phyloP scores from a whole-genome alignment of 2,888 invertebrate genomes.

The Chymomyza fuscimana region DNA sequence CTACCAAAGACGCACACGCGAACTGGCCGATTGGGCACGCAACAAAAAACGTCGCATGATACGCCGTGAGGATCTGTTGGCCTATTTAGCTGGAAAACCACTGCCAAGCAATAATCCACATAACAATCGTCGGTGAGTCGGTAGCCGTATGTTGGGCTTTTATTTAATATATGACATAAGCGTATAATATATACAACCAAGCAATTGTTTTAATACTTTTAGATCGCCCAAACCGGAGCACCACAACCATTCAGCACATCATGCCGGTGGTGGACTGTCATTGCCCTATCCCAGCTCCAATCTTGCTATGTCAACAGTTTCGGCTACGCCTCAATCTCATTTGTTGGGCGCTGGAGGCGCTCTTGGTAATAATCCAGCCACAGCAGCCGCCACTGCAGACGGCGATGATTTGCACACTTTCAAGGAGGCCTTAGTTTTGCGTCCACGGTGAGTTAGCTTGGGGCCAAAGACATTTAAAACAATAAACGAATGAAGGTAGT shows the following conservation, averaged over 20 bases:
- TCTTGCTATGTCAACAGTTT: conserved; percentile 26
- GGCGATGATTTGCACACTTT: conserved; percentile 85
- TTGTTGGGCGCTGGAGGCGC: conserved; percentile 28
- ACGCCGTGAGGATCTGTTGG: conserved; percentile 87
- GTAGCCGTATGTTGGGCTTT: not conserved
- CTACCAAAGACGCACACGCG: conserved; percentile 86
- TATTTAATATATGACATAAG: not conserved
- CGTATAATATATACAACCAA: not conserved
- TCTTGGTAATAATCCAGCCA: not conserved
- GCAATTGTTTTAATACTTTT: conserved; percentile 17
- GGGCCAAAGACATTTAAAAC: too few relatives aligned
- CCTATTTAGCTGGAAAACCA: conserved; percentile 87
- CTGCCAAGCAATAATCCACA: conserved; percentile 81
- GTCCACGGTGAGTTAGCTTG: conserved; percentile 74
- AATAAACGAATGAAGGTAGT: too few relatives aligned
- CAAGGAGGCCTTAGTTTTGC: conserved; percentile 86
- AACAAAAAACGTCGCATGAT: conserved; percentile 86
- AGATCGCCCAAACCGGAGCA: conserved; percentile 79
- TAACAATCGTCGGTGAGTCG: conserved; percentile 80
- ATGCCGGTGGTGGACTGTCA: conserved; percentile 25
- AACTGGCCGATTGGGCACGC: conserved; percentile 88
- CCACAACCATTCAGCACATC: conserved; percentile 39
- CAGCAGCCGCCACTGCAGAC: conserved; percentile 25
- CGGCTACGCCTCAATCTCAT: conserved; percentile 3
- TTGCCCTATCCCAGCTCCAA: conserved; percentile 35